These are phyloP conservation scores for Lacanobia wlatinum DNA, from an alignment of 2,888 invertebrate species.

Conservation along the genomic window DNA sequence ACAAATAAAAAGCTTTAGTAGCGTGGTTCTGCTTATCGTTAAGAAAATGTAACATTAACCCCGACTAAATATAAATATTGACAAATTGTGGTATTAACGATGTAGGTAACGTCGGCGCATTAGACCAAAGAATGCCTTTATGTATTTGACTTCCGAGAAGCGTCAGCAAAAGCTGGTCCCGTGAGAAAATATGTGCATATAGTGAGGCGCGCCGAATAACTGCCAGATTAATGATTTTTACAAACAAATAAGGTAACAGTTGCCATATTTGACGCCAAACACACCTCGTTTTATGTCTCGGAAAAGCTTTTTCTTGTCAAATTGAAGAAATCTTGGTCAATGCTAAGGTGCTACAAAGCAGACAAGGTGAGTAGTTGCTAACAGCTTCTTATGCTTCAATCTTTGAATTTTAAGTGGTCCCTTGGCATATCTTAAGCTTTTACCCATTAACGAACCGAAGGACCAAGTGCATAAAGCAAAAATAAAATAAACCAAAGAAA, in stretches of 20 bases:
- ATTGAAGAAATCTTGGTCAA: conserved; percentile 3
- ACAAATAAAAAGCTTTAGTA: conserved; percentile 5
- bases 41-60: conserved; percentile 51
- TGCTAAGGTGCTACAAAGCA: conserved; percentile 27
- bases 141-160: conserved; percentile 72
- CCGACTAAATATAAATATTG: conserved; percentile 63
- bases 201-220: conserved; percentile 60
- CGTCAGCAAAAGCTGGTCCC: conserved; percentile 68
- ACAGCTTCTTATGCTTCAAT: background rate
- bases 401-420: conserved; percentile 11
- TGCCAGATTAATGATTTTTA: conserved; percentile 43
- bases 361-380: background rate
- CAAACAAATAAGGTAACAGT: conserved; percentile 42
- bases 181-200: conserved; percentile 71
- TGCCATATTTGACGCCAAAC: conserved; percentile 34
- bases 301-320: conserved; percentile 33
- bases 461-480: conserved; percentile 1
- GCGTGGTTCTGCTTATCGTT: conserved; percentile 10
- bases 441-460: background rate
- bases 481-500: conserved; percentile 4
- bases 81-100: conserved; percentile 54
- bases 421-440: background rate
- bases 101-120: conserved; percentile 56
- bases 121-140: conserved; percentile 65
- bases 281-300: conserved; percentile 14